phyloP scores from a whole-genome alignment of 2,113 vertebrate genomes.

The Eulacestoma nigropectus region DNA sequence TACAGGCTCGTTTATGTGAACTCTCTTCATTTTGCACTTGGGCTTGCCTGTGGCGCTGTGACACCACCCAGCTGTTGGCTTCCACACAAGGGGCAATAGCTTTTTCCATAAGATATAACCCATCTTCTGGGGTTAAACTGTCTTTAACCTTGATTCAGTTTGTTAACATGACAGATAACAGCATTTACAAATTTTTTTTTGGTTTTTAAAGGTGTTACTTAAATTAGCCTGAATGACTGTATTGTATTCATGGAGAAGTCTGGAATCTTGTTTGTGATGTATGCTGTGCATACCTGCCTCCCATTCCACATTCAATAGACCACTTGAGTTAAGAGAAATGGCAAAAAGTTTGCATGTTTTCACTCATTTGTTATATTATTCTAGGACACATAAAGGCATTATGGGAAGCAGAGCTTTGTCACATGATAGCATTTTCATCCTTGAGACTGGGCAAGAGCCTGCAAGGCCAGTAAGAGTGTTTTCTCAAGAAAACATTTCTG shows the following conservation, averaged over 20 bases:
- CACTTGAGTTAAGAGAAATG: not conserved
- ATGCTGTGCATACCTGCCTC: not conserved
- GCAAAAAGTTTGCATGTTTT: not conserved
- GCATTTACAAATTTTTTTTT: not conserved
- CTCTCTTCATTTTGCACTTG: not conserved
- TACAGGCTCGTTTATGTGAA: not conserved
- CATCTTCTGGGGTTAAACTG: not conserved
- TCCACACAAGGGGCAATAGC: not conserved
- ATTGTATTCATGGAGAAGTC: not conserved
- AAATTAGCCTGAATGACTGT: not conserved
- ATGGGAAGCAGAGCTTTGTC: slow-evolving; percentile 88
- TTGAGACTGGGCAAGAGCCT: slow-evolving; percentile 75
- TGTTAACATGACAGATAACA: not conserved
- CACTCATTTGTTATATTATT: not conserved
- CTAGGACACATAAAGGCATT: slow-evolving; percentile 71
- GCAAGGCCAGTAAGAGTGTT: slow-evolving; percentile 77
- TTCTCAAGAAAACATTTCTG: slow-evolving; percentile 88
- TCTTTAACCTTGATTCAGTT: not conserved
- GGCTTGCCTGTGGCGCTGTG: not conserved
- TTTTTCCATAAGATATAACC: not conserved
- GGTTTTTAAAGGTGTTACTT: not conserved
- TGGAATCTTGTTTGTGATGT: not conserved
- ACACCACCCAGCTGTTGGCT: not conserved
- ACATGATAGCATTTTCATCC: slow-evolving; percentile 92
- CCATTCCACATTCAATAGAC: not conserved